phyloP scores from a whole-genome alignment of 2,113 vertebrate species.

The Halcyon senegalensis region DNA sequence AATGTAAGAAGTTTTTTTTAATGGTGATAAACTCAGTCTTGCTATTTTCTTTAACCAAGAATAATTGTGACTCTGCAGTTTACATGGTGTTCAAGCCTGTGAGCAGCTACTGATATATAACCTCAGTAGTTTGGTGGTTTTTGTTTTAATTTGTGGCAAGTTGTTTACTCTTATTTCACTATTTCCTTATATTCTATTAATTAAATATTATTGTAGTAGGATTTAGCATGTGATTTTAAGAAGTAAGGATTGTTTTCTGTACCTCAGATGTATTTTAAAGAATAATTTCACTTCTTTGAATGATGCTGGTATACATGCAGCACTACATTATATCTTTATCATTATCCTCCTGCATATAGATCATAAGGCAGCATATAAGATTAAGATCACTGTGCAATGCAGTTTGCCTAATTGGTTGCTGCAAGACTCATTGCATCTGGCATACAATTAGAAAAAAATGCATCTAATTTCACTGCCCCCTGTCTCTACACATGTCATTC shows the following conservation, averaged over 20 bases:
- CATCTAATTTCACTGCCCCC: background rate
- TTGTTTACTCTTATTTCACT: background rate
- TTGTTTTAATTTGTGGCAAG: background rate
- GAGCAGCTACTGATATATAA: background rate
- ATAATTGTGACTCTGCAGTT: background rate
- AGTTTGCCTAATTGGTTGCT: background rate
- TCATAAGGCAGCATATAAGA: background rate
- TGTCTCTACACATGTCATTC: background rate
- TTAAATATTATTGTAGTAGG: background rate
- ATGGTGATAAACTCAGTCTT: background rate
- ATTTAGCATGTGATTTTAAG: background rate
- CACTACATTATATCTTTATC: background rate
- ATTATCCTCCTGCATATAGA: background rate
- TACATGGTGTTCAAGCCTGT: background rate
- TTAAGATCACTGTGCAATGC: background rate
- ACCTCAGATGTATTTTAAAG: background rate
- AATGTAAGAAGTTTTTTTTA: background rate
- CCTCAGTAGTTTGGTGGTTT: background rate
- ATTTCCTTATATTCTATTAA: constrained; percentile 5
- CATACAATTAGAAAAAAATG: background rate
- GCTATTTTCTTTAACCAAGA: background rate
- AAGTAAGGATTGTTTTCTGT: background rate
- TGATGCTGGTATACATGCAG: background rate
- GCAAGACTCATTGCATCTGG: background rate
- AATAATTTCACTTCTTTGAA: background rate